Evolutionary conservation across 2,888 invertebrate genomes (phyloP), one percentile per base, ranked within the genome.

Genomic region (Drosophila melanocephala): DNA sequence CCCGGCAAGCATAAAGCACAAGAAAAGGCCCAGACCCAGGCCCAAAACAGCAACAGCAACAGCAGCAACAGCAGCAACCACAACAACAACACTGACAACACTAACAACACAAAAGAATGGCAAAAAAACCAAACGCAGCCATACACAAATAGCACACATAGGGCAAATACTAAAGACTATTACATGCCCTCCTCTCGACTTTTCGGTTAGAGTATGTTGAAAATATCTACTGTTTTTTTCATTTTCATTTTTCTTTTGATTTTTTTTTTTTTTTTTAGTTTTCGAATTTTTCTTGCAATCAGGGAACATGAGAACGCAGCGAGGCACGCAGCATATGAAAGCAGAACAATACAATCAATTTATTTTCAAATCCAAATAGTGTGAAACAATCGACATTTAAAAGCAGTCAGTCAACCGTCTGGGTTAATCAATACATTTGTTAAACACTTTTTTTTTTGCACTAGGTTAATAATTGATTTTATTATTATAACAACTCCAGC

Each of bases 131-230:
- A 52, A 50, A 72, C 47, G 63, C 32, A 65, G 60, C 37, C 70
- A 55, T 37, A 56, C 32, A 56, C 76, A 76, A 77, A 75, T 65
- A 55, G 64, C 55, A 66, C 65, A 75, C 70, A 66, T 22, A 52
- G 71, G 76, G 65, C 76, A 79, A 66, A 76, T 65, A 70, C 56
- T 75, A 63, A 79, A 65, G 80, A 66, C 77, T 66, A 55, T 70
- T 68, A 60, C 59, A 77, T 77, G 76, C 59, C 60, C 63, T 39
- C 53, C 22, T 53, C 16, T 57, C 28, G 64, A 22, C 19, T 16
- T 26, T 69, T 37, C 42, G 22, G 28, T 14, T 61, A 33, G 37
- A 47, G 66, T 28, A 56, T 56, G 55, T 67, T 47, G 47, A 26
- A 67, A 47, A 67, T 72, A 72, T 50, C n/a, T 26, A 33, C n/a